Conservation (phyloP, 2,113 vertebrate genomes). For the Desmodus rotundus region DNA sequence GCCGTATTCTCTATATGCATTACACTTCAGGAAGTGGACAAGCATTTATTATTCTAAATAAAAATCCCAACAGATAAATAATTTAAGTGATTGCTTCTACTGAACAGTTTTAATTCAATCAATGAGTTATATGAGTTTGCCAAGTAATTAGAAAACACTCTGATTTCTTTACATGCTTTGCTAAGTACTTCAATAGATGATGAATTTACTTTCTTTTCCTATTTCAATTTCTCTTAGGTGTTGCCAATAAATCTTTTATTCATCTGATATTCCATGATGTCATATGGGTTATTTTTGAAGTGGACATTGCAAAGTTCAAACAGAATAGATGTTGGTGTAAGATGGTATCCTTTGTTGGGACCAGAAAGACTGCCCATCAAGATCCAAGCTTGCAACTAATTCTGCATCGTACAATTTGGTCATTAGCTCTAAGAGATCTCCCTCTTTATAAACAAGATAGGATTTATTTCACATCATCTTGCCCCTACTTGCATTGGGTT, state of each 20-base stretch:
- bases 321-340: background rate
- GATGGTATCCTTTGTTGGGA: background rate
- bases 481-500: constrained; percentile 3
- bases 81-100: constrained; percentile 9
- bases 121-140: background rate
- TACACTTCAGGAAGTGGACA: background rate
- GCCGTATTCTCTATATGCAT: background rate
- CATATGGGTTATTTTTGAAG: background rate
- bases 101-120: constrained; percentile 44
- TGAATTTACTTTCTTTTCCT: background rate
- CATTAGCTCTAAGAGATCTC: constrained; percentile 32
- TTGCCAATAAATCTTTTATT: constrained; percentile 38
- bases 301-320: background rate
- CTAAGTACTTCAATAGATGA: constrained; percentile 11
- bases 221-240: background rate
- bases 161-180: background rate
- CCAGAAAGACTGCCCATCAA: background rate
- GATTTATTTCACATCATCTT: constrained; percentile 33
- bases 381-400: background rate
- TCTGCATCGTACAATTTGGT: background rate
- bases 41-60: constrained; percentile 3
- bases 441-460: background rate
- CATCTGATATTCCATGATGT: background rate
- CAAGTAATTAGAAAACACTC: constrained; percentile 42
- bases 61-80: constrained; percentile 44